phyloP scores from a whole-genome alignment of 2,888 invertebrate genomes.

The Atethmia centrago region DNA sequence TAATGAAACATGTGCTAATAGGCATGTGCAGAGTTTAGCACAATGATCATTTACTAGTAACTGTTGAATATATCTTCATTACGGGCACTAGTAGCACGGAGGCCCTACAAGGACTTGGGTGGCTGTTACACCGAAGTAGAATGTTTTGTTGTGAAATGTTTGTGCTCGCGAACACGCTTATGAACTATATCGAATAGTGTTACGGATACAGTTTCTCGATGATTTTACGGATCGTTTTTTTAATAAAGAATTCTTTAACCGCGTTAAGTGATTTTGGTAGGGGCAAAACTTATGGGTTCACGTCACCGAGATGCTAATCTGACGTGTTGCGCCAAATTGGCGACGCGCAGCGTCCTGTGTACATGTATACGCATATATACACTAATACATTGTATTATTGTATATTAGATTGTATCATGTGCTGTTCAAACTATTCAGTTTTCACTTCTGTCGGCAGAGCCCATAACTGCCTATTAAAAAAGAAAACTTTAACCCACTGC shows the following conservation, averaged over 20 bases:
- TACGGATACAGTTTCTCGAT: background rate
- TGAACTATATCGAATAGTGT: background rate
- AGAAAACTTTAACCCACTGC: background rate
- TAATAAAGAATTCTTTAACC: no score
- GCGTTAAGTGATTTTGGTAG: no score
- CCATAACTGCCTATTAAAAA: no score
- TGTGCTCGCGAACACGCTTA: background rate
- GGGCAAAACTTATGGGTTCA: no score
- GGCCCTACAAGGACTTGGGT: constrained; percentile 59
- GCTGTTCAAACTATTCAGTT: no score
- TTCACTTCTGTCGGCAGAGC: no score
- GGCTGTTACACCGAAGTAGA: constrained; percentile 73
- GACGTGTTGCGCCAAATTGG: no score
- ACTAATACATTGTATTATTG: no score
- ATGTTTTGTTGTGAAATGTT: background rate
- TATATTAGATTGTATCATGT: no score
- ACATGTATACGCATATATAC: no score
- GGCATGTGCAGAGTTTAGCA: constrained; percentile 57
- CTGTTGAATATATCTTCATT: constrained; percentile 69
- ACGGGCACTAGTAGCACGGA: constrained; percentile 55
- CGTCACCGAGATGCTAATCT: no score
- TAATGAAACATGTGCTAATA: constrained; percentile 62
- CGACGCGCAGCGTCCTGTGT: no score
- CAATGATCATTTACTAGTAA: constrained; percentile 59
- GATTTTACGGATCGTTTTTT: background rate